A percentile compares a stretch with the other conserved stretches of the same genome.
phyloP scores from a whole-genome alignment of 2,797 vertebrate species.

The Coluber constrictor region DNA sequence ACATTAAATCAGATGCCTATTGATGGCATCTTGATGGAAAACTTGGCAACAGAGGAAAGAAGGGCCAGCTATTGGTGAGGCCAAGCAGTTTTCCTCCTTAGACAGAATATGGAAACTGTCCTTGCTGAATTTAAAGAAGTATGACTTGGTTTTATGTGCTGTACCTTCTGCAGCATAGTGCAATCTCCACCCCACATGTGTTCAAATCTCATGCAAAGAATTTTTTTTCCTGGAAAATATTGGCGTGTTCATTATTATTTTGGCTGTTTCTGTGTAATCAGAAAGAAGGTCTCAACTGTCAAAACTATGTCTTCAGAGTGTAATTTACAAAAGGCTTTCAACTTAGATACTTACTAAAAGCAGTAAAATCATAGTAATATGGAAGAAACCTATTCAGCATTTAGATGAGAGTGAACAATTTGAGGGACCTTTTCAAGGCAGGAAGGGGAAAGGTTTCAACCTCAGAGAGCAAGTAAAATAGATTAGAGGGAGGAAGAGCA shows the following conservation, averaged over 20 bases:
- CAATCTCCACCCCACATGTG: background rate
- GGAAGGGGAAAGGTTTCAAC: background rate
- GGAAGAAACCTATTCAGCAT: background rate
- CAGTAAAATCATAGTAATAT: background rate
- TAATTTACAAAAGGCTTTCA: background rate
- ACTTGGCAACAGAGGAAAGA: background rate
- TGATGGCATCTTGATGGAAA: background rate
- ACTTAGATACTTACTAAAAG: background rate
- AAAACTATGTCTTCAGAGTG: background rate
- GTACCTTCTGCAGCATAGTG: background rate
- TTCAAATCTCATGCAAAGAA: background rate
- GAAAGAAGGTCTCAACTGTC: no score
- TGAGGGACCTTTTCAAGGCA: background rate
- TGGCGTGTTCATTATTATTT: background rate
- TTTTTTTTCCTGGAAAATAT: background rate
- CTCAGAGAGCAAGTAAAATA: background rate
- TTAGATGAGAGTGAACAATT: background rate
- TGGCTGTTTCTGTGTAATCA: background rate
- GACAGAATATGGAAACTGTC: background rate
- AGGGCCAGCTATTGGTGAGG: background rate
- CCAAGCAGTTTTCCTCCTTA: background rate
- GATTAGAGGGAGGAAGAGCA: background rate
- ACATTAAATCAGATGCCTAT: background rate
- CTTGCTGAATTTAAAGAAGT: background rate
- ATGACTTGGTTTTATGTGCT: background rate